Conservation (phyloP, 2,797 vertebrate species). For the Lagodon rhomboides region DNA sequence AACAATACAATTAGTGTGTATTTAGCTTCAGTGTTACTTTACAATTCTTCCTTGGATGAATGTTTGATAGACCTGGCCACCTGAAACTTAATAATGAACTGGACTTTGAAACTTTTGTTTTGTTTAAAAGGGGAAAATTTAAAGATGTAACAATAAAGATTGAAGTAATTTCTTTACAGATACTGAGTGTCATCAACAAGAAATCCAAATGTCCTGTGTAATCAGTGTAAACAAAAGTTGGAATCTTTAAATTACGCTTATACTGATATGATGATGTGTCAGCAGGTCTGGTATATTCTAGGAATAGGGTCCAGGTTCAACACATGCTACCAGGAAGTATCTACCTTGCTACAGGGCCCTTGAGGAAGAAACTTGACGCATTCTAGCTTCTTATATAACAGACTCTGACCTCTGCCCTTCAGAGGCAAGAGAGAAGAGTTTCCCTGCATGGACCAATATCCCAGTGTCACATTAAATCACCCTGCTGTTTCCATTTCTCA, state of each 20-base stretch:
- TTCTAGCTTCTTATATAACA: conserved; percentile 20
- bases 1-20: too few species aligned
- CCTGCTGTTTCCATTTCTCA: conserved; percentile 10
- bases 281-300: not conserved
- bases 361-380: not conserved
- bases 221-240: not conserved
- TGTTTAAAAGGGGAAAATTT: too few species aligned
- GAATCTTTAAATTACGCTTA: not conserved
- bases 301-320: not conserved
- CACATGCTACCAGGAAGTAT: not conserved
- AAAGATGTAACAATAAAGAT: too few species aligned
- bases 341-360: not conserved
- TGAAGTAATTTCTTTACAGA: too few species aligned
- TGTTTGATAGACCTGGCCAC: too few species aligned
- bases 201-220: too few species aligned
- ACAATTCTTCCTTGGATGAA: too few species aligned
- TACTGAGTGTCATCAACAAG: too few species aligned
- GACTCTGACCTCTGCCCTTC: conserved; percentile 20
- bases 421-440: not conserved
- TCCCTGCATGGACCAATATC: not conserved
- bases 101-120: too few species aligned
- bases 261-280: not conserved
- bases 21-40: too few species aligned
- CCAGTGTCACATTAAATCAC: conserved; percentile 1
- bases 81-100: too few species aligned